Conservation (phyloP, 2,888 invertebrate genomes). For the Drosophila austrosaltans region DNA sequence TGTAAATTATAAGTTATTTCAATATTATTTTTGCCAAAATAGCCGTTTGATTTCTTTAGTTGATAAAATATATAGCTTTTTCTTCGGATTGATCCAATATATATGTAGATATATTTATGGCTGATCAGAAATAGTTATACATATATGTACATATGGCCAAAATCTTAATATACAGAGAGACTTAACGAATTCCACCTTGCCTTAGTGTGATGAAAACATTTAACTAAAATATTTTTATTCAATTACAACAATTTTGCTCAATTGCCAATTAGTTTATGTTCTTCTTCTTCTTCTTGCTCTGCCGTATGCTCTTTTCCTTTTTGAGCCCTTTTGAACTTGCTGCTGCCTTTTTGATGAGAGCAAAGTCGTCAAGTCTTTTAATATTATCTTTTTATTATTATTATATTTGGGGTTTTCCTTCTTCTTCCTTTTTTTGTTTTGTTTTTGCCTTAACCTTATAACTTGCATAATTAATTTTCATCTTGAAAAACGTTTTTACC, state of each 20-base stretch:
- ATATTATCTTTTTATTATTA: conserved; percentile 2
- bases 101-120: too few relatives aligned
- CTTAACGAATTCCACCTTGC: too few relatives aligned
- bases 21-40: too few relatives aligned
- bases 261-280: not conserved
- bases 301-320: not conserved
- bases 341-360: not conserved
- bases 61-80: too few relatives aligned
- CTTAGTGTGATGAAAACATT: too few relatives aligned
- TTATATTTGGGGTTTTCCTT: conserved; percentile 13
- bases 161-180: too few relatives aligned
- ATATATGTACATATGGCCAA: too few relatives aligned
- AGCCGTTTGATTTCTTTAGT: too few relatives aligned
- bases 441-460: conserved; percentile 26
- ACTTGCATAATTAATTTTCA: conserved; percentile 39
- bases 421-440: not conserved
- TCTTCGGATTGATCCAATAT: too few relatives aligned
- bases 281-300: not conserved
- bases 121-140: too few relatives aligned
- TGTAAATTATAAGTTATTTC: too few relatives aligned
- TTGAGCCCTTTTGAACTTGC: not conserved
- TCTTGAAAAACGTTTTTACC: conserved; percentile 22
- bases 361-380: not conserved
- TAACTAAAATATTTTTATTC: not conserved
- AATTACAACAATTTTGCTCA: not conserved